Base-by-base conservation (phyloP, 2,113 vertebrate species). In the Neolamprologus falcicula region DNA sequence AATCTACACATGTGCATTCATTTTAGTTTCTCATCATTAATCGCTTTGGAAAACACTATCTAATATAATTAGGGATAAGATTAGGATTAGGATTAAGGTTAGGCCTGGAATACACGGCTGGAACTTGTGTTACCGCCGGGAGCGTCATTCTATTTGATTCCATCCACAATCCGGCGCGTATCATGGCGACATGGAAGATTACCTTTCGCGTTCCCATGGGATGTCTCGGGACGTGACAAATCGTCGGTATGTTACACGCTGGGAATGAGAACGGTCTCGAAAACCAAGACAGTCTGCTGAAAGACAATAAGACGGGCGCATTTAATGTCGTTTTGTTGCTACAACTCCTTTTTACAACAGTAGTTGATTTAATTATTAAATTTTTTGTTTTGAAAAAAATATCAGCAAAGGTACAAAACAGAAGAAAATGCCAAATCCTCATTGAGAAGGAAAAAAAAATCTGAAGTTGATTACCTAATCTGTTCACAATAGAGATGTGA, bases 361-460 rank as follows among this genome's bases (percentile, higher is more conserved):
- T n/a, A 42, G 37, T 10, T 59, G 53, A 14, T 85, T 78, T 45
- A 78, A 28, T 40, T 8, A n/a, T 24, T 31, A 0, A 0, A 12
- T 19, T 47, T 28, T 28, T 45, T 2, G 42, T 47, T 42, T 17
- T 12, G 33, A 66, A 26, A 12, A 55, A 55, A 45, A 45, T 33
- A 8, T 63, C 80, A 50, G 11, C 35, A 52, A 52, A 4, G 9
- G 3, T 17, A 73, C 5, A 28, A 50, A 31, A 19, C 6, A 78
- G 16, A 50, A 3, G 9, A 47, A 76, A 47, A 2, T 11, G 21
- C 6, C 71, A 76, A 76, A 47, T 50, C 45, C 45, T 78, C 45
- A 76, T 2, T 24, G 68, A 73, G 40, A 45, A 73, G 63, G 8
- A 2, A 2, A 3, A 24, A 63, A 13, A 13, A 37, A 66, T 66